These are phyloP conservation scores for Hydractinia symbiolongicarpus DNA, from an alignment of 30 jellyfish, hydroid and myxozoan genomes.

Conservation along the genomic window DNA sequence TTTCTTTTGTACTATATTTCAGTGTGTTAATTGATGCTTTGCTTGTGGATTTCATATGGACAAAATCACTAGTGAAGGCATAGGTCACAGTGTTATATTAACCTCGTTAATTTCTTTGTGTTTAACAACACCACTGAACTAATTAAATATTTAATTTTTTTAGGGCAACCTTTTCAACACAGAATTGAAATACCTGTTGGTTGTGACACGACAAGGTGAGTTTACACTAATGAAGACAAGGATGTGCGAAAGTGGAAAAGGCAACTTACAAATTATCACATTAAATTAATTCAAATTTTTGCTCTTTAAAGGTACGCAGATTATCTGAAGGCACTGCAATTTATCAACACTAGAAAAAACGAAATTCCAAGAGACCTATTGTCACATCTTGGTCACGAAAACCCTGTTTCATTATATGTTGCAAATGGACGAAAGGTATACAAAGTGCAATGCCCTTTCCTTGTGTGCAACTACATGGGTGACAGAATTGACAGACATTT, in stretches of 20 bases:
- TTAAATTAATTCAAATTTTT: neutral
- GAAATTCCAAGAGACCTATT: neutral
- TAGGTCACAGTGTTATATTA: neutral
- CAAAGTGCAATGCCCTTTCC: constrained; percentile 5
- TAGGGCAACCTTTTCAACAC: constrained; percentile 11
- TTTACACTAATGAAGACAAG: neutral
- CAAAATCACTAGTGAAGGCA: neutral
- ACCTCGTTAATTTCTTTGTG: neutral
- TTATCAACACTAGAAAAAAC: neutral
- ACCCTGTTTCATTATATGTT: neutral
- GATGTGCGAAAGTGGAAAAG: neutral
- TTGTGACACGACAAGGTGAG: neutral
- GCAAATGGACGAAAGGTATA: constrained; percentile 3
- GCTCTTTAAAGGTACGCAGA: neutral
- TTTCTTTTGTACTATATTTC: too few species aligned
- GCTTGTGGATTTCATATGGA: too few species aligned
- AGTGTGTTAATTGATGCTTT: too few species aligned
- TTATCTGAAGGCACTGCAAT: neutral
- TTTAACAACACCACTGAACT: neutral
- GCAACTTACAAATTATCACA: neutral
- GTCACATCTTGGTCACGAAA: neutral
- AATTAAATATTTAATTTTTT: neutral
- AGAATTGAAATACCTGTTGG: neutral
- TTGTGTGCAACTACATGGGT: neutral
- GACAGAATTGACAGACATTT: constrained; percentile 6